Evolutionary conservation across 2,113 vertebrate genomes (phyloP).

Genomic region (Atractosteus spatula): DNA sequence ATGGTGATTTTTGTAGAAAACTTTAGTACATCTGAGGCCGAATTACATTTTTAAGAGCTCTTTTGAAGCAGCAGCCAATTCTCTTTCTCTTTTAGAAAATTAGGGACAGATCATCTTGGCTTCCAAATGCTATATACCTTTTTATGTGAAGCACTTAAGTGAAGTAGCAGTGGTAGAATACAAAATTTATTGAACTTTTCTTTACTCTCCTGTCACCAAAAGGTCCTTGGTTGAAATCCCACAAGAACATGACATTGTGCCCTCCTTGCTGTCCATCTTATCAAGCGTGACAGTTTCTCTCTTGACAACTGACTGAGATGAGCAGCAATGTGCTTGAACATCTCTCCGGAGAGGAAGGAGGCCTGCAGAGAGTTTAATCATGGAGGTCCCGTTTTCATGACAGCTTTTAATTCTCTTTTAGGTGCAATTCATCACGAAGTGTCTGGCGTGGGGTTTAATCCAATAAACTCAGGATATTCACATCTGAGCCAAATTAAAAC

Average conservation of each 20-base stretch:
- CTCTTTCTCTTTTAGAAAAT: constrained; percentile 19
- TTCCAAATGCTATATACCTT: constrained; percentile 26
- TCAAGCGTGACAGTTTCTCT: constrained; percentile 32
- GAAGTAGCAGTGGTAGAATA: constrained; percentile 30
- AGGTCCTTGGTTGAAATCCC: constrained; percentile 26
- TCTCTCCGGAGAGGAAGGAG: constrained; percentile 32
- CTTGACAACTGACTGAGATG: constrained; percentile 34
- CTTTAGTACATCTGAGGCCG: constrained; percentile 22
- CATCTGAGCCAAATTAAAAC: constrained; percentile 28
- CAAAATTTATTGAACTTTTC: constrained; percentile 38
- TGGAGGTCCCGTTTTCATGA: constrained; percentile 30
- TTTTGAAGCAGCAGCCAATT: constrained; percentile 10
- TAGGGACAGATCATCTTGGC: constrained; percentile 30
- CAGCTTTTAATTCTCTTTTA: constrained; percentile 40
- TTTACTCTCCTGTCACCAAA: constrained; percentile 17
- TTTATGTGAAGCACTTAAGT: constrained; percentile 33
- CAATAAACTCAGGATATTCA: constrained; percentile 35
- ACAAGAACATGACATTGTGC: not conserved
- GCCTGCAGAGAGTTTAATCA: constrained; percentile 43
- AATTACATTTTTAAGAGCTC: constrained; percentile 20
- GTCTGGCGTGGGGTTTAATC: constrained; percentile 39
- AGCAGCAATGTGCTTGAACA: constrained; percentile 27
- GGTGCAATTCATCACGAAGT: constrained; percentile 39
- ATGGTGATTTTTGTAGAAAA: constrained; percentile 24
- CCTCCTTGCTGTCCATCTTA: constrained; percentile 24